phyloP scores from a whole-genome alignment of 92 coral and sea anemone genomes.

The Hydrozoanthus gracilis region DNA sequence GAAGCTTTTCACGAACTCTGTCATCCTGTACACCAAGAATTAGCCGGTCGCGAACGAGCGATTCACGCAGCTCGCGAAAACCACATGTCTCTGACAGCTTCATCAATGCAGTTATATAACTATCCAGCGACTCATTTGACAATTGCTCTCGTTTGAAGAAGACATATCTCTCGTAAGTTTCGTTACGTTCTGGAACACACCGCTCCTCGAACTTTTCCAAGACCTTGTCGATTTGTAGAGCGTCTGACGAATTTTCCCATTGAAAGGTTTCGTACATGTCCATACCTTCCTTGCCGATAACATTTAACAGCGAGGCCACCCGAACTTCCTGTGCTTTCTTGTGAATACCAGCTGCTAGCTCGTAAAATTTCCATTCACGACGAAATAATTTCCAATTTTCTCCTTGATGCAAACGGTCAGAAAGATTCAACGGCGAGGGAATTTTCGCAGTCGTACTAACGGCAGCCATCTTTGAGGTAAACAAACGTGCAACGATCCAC shows the following conservation, averaged over 20 bases:
- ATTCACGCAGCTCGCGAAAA: conserved; percentile 42
- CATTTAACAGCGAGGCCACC: conserved; percentile 48
- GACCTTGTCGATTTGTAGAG: conserved; percentile 47
- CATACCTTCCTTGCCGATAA: conserved; percentile 42
- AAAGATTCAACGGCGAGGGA: conserved; percentile 50
- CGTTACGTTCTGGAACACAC: conserved; percentile 43
- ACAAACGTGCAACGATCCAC: conserved; percentile 20
- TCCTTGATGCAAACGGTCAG: conserved; percentile 43
- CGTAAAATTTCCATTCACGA: conserved; percentile 50
- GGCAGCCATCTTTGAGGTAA: conserved; percentile 9
- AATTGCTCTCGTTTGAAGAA: conserved; percentile 48
- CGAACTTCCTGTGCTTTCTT: conserved; percentile 39
- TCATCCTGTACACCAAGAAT: conserved; percentile 47
- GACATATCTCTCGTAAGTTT: conserved; percentile 43
- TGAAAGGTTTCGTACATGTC: conserved; percentile 42
- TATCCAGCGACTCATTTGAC: conserved; percentile 35
- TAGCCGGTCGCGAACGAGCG: conserved; percentile 47
- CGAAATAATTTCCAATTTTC: conserved; percentile 39
- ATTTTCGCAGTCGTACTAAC: conserved; percentile 43
- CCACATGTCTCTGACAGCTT: conserved; percentile 55
- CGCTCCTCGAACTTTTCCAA: conserved; percentile 55
- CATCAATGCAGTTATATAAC: conserved; percentile 49
- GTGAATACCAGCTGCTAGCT: conserved; percentile 36
- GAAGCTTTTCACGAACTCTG: conserved; percentile 50
- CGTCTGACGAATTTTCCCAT: conserved; percentile 28